Evolutionary conservation across 1,140 invertebrate genomes (phyloP).

Genomic region (Cataglyphis hispanica): DNA sequence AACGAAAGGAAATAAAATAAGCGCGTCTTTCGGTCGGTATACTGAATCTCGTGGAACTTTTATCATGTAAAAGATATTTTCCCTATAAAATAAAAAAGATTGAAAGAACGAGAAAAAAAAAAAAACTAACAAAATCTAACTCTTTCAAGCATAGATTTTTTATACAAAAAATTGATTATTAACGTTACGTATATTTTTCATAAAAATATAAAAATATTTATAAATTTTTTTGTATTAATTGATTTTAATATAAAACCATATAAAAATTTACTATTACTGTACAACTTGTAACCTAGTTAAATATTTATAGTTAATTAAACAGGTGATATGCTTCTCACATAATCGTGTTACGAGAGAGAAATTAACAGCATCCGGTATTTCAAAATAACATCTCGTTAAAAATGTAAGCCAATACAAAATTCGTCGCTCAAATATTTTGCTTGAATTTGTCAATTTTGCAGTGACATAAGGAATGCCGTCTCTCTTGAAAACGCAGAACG

Average conservation of each 20-base stretch:
- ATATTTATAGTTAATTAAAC: conserved; percentile 1
- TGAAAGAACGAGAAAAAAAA: too few species aligned
- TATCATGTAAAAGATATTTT: neutral
- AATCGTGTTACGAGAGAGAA: neutral
- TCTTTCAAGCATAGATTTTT: neutral
- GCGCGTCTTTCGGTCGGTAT: neutral
- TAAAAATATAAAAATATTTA: neutral
- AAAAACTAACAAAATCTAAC: neutral
- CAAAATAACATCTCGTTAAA: neutral
- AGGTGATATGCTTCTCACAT: neutral
- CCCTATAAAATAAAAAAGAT: neutral
- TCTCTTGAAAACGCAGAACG: conserved; percentile 9
- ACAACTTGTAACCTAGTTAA: neutral
- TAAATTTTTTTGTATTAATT: neutral
- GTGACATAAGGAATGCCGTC: neutral
- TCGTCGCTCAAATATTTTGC: neutral
- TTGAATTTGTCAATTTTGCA: conserved; percentile 37
- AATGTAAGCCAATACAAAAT: neutral
- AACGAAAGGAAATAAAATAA: conserved; percentile 57
- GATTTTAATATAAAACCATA: neutral
- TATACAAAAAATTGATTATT: neutral
- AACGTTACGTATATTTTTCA: neutral
- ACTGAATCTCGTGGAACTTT: neutral
- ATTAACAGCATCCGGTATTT: neutral
- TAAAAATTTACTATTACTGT: neutral